Evolutionary conservation across 2,888 invertebrate genomes (phyloP), one percentile per base, ranked within the genome.

Genomic region (Leptodirus hochenwartii): DNA sequence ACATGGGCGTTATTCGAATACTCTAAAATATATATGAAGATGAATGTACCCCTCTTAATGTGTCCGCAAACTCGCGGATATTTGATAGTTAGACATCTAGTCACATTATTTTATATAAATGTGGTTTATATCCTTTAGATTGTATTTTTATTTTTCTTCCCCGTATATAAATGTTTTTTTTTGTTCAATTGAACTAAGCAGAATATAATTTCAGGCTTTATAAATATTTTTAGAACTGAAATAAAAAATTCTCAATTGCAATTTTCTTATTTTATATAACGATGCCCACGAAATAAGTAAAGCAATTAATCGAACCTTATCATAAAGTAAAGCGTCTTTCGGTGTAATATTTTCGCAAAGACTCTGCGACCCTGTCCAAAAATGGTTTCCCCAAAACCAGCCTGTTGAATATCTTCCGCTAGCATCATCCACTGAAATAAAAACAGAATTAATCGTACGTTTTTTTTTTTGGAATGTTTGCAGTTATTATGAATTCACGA

Each of bases 331-430:
- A n/a, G 6, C 8, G n/a, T n/a, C 20, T 20, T 15, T 22, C n/a
- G 37, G 37, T 5, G 30, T 34, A 15, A 76, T 69, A 40, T 69
- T 60, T 39, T 71, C 66, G 52, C 80, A 80, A 17, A 75, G 63
- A 41, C 69, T 69, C 33, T 72, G 62, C 1, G 80, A 80, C 31
- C 79, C 80, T 34, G 74, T 68, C 78, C 78, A 80, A 54, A 75
- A 80, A 51, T 76, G 72, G 55, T 80, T 80, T 33, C 79, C 80
- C 66, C 77, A 79, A 56, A 75, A 77, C 64, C 77, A 78, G 53
- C 77, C 77, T 2, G 74, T 70, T 9, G 75, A 69, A 51, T 80
- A 79, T 37, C 76, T 67, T 0, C 79, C 79, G 45, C 75, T 74
- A 13, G 80, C 75, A 50, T 71, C 70, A 40, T 66, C 66, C 67